Conservation (phyloP, 1,140 invertebrate species). For the Luehdorfia chinensis region DNA sequence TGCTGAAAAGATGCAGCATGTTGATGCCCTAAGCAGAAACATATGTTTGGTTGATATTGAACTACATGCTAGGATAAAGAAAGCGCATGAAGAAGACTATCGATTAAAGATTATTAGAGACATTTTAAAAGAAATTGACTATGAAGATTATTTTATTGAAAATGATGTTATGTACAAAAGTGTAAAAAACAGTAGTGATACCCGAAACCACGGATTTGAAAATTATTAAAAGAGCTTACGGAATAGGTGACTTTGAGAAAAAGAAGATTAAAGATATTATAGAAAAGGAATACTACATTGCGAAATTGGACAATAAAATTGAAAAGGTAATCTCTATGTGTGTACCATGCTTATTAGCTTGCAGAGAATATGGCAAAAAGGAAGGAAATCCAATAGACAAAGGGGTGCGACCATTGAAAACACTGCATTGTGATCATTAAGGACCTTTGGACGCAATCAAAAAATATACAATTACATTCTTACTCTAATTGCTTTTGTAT, state of each 20-base stretch:
- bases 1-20: conserved; percentile 47
- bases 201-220: conserved; percentile 13
- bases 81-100: too few relatives aligned
- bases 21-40: conserved; percentile 51
- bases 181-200: conserved; percentile 12
- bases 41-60: conserved; percentile 26
- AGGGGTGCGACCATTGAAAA: too few relatives aligned
- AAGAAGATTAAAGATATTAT: conserved; percentile 18
- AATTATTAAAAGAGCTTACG: conserved; percentile 16
- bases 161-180: conserved; percentile 16
- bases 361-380: neutral
- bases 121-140: conserved; percentile 13
- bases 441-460: too few relatives aligned
- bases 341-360: conserved; percentile 2
- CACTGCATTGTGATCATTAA: too few relatives aligned
- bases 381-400: too few relatives aligned
- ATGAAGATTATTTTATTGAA: conserved; percentile 16
- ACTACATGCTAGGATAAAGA: conserved; percentile 12
- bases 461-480: too few relatives aligned
- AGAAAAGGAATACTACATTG: conserved; percentile 8
- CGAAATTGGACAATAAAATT: neutral
- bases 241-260: conserved; percentile 17
- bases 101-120: neutral
- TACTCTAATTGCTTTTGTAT: too few relatives aligned
- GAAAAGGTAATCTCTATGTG: neutral